Conservation (phyloP, 2,797 vertebrate genomes). For the Epinephelus coioides region DNA sequence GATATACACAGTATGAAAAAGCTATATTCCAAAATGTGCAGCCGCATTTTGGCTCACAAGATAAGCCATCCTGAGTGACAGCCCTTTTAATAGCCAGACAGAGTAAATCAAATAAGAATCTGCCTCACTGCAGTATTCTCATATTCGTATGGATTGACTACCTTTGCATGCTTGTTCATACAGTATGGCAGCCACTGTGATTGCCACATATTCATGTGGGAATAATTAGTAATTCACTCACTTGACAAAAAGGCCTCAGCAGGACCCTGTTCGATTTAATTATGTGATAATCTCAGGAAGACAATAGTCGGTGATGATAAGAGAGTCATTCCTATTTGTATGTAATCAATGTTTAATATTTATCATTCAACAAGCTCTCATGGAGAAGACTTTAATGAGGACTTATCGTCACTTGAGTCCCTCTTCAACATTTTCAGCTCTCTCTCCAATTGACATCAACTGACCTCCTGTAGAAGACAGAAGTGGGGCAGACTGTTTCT, state of each 20-base stretch:
- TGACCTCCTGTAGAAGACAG: constrained; percentile 69
- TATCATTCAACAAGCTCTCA: constrained; percentile 75
- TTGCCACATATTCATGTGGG: constrained; percentile 66
- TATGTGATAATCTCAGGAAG: constrained; percentile 72
- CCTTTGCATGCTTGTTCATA: constrained; percentile 65
- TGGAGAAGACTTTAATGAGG: constrained; percentile 72
- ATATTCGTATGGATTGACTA: constrained; percentile 65
- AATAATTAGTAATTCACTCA: constrained; percentile 78
- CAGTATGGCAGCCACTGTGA: constrained; percentile 47
- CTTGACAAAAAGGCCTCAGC: constrained; percentile 70
- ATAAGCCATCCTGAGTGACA: constrained; percentile 65
- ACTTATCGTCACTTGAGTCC: constrained; percentile 73
- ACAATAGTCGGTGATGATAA: constrained; percentile 77
- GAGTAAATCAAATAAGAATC: constrained; percentile 73
- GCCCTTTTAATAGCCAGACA: constrained; percentile 65
- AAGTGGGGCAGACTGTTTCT: constrained; percentile 56
- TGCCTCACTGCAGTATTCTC: constrained; percentile 58
- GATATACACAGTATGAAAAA: constrained; percentile 68
- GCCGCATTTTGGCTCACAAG: constrained; percentile 54
- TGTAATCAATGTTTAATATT: constrained; percentile 82
- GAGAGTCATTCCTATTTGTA: constrained; percentile 73
- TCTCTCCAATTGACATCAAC: constrained; percentile 70
- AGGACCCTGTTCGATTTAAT: constrained; percentile 77
- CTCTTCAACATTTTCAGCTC: constrained; percentile 62
- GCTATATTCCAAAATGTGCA: constrained; percentile 58